These are phyloP conservation scores for Ameiurus melas DNA, from an alignment of 2,113 vertebrate species.

Conservation along the genomic window DNA sequence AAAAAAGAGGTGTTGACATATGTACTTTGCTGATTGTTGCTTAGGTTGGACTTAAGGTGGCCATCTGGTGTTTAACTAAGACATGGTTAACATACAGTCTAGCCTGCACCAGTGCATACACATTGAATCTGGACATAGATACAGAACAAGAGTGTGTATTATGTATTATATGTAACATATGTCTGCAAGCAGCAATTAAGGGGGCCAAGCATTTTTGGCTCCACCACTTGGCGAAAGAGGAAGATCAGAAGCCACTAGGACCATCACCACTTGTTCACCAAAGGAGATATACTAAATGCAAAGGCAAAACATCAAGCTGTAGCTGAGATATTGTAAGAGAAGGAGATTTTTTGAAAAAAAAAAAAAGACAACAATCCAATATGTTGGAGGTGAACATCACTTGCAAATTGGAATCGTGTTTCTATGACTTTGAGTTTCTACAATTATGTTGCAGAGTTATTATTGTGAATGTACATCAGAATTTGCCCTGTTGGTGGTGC, in stretches of 20 bases:
- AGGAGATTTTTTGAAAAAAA: neutral
- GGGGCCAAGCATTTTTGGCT: neutral
- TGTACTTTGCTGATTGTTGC: neutral
- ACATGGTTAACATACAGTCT: neutral
- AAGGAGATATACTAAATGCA: neutral
- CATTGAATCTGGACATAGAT: neutral
- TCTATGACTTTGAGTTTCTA: neutral
- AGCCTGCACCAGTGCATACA: too few species aligned
- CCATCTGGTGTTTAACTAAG: conserved; percentile 15
- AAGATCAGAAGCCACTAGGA: neutral
- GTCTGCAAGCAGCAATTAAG: neutral
- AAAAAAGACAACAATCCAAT: neutral
- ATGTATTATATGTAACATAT: neutral
- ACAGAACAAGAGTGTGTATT: neutral
- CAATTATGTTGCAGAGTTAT: neutral
- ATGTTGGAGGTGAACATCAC: neutral
- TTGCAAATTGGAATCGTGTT: neutral
- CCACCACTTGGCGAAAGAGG: neutral
- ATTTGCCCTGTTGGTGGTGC: neutral
- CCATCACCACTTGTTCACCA: neutral
- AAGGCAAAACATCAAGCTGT: neutral
- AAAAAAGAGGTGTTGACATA: neutral
- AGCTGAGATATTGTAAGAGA: neutral
- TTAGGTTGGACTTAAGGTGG: neutral
- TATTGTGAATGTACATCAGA: neutral